Conservation (phyloP, 2,113 vertebrate species). For the Ardeotis arabs region DNA sequence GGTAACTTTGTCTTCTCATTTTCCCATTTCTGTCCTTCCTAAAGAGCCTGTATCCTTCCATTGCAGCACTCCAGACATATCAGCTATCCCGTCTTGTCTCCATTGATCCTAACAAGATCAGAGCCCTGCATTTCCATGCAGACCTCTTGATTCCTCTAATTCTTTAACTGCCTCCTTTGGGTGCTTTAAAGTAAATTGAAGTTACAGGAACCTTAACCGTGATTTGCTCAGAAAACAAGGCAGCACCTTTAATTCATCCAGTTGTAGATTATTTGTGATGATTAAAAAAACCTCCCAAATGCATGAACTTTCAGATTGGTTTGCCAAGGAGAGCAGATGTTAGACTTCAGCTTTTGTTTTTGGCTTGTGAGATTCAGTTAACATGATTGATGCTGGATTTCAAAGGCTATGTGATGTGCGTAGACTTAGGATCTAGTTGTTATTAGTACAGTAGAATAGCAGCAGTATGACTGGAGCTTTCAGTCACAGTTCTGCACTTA, state of each 20-base stretch:
- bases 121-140: background rate
- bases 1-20: background rate
- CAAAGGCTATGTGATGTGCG: background rate
- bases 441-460: background rate
- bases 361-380: background rate
- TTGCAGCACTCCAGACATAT: background rate
- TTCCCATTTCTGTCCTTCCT: background rate
- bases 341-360: conserved; percentile 14
- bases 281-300: background rate
- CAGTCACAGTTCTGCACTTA: background rate
- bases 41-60: background rate
- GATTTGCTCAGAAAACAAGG: background rate
- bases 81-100: background rate
- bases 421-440: background rate
- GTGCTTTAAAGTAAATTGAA: background rate
- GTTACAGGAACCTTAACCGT: background rate
- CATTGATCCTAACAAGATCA: background rate
- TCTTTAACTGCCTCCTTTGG: background rate
- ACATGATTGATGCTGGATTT: background rate
- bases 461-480: background rate
- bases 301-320: background rate
- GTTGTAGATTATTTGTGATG: background rate
- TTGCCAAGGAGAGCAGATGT: conserved; percentile 41
- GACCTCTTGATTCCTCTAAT: background rate
- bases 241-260: background rate